Conservation (phyloP, 2,888 invertebrate genomes). For the Clepsis dumicolana region DNA sequence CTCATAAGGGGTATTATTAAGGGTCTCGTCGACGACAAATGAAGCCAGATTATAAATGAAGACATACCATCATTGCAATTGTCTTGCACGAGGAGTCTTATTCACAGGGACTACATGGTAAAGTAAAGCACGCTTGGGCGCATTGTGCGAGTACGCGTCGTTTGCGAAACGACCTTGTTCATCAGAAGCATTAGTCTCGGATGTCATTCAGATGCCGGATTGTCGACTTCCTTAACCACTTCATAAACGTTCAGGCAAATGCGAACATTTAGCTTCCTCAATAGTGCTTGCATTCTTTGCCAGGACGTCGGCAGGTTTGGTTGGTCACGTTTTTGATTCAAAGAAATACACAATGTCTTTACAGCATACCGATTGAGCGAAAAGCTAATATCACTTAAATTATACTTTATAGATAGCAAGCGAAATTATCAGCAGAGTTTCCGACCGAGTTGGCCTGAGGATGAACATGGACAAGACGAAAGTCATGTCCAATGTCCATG, state of each 20-base stretch:
- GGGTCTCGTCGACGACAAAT: not conserved
- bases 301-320: conserved; percentile 13
- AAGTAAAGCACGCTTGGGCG: conserved; percentile 25
- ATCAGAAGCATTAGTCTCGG: conserved; percentile 43
- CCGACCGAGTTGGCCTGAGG: too few species aligned
- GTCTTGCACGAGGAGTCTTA: conserved; percentile 23
- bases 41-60: conserved; percentile 15
- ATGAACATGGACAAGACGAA: too few species aligned
- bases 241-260: conserved; percentile 29
- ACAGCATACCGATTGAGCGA: too few species aligned
- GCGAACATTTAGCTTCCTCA: conserved; percentile 22
- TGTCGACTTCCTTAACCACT: conserved; percentile 42
- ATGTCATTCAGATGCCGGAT: conserved; percentile 41
- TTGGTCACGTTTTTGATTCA: not conserved
- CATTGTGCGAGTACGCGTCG: conserved; percentile 25
- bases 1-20: not conserved
- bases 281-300: conserved; percentile 2
- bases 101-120: conserved; percentile 28
- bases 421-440: too few species aligned
- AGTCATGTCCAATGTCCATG: too few species aligned
- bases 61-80: conserved; percentile 18
- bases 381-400: too few species aligned
- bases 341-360: not conserved
- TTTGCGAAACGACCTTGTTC: conserved; percentile 41
- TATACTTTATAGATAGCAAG: too few species aligned